Base-by-base conservation (phyloP, 2,888 invertebrate genomes). In the Meiosimyza platycephala region DNA sequence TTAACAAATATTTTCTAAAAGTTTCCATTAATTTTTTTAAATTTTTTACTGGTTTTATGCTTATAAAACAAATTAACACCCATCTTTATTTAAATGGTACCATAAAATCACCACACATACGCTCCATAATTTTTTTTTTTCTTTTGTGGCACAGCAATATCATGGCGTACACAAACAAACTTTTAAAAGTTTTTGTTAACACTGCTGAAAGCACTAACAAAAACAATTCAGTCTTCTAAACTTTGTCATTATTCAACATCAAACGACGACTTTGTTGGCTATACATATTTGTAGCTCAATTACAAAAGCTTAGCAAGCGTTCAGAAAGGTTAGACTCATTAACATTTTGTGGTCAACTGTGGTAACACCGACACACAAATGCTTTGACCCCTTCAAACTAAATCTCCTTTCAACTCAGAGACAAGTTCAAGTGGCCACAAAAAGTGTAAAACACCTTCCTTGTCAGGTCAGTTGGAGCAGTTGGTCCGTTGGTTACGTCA, bases 241-340 rank as follows among this genome's bases (percentile, higher is more conserved):
- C 51, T 47, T 16, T 64, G 16, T 62, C 40, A 33, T 62, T 40
- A 15, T 40, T 62, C 62, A 33, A 57, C 62, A 16, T 40, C 47
- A 3, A 47, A 28, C 64, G 9, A 51, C 64, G 9, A 51, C 64
- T 40, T 40, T 40, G 40, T 40, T 40, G 40, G 40, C 40, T 51
- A 15, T 51, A 50, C 50, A 16, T 28, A 51, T 15, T 60, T 60
- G 59, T 33, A 60, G 64, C 51, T 64, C 64, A 64, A 64, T 64
- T 64, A 64, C 64, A 64, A 50, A 51, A 64, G 50, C 51, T 64
- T 64, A 50, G 18, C 22, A 28, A 51, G 6, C 64, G 51, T 51
- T 64, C 64, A 51, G 76, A 80, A 76, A 82, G 81, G 81, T 82
- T 81, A 81, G 78, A 82, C 80, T 81, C 81, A 81, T 81, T 81